phyloP scores from a whole-genome alignment of 2,888 invertebrate genomes.

The Hirtodrosophila alboralis region DNA sequence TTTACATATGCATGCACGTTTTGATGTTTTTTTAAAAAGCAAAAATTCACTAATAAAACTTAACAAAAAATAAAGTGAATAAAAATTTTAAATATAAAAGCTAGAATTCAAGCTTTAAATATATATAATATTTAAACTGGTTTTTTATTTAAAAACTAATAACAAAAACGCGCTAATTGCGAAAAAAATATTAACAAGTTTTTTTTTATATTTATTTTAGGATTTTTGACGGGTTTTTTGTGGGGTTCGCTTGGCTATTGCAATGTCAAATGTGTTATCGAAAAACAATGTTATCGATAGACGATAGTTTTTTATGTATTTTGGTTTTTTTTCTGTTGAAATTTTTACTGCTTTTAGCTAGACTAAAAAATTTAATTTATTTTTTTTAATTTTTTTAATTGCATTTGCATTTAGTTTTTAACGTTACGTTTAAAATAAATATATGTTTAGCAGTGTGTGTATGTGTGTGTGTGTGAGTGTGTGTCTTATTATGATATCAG shows the following conservation, averaged over 20 bases:
- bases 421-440: slow-evolving; percentile 71
- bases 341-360: slow-evolving; percentile 36
- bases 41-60: slow-evolving; percentile 52
- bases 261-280: slow-evolving; percentile 13
- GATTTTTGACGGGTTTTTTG: too few species aligned
- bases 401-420: slow-evolving; percentile 27
- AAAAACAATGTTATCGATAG: slow-evolving; percentile 21
- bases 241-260: slow-evolving; percentile 14
- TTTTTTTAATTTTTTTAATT: slow-evolving; percentile 30
- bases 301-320: slow-evolving; percentile 13
- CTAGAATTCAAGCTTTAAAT: background rate
- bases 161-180: slow-evolving; percentile 50
- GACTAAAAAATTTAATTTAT: slow-evolving; percentile 51
- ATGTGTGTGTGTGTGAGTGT: slow-evolving; percentile 31
- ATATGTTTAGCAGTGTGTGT: slow-evolving; percentile 45
- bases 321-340: slow-evolving; percentile 13
- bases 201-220: too few species aligned
- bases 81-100: slow-evolving; percentile 43
- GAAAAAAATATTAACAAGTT: too few species aligned
- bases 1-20: slow-evolving; percentile 65
- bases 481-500: slow-evolving; percentile 36
- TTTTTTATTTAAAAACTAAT: slow-evolving; percentile 44
- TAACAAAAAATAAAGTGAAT: slow-evolving; percentile 47
- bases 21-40: slow-evolving; percentile 31
- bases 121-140: background rate